Conservation (phyloP, 2,888 invertebrate genomes). For the Altica lythri region DNA sequence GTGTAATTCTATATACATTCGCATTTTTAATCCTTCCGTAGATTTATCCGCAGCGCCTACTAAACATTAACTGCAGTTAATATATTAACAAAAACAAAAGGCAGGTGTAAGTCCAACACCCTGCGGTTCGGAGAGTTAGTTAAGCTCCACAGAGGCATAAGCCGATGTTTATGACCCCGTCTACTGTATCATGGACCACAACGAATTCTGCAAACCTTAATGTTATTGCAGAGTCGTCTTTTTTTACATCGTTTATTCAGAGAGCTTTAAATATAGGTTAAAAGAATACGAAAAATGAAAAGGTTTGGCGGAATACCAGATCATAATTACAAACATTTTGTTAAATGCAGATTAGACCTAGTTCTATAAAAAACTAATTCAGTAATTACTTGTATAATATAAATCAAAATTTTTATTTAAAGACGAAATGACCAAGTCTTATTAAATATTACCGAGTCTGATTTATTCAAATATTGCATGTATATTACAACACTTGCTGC, state of each 20-base stretch:
- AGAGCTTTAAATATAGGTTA: neutral
- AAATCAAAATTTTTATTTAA: too few species aligned
- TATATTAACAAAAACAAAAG: constrained; percentile 29
- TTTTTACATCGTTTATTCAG: neutral
- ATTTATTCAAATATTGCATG: too few species aligned
- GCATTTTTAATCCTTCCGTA: constrained; percentile 14
- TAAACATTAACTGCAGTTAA: constrained; percentile 27
- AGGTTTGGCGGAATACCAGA: too few species aligned
- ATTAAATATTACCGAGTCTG: too few species aligned
- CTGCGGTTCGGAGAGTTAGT: constrained; percentile 28
- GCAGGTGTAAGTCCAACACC: constrained; percentile 27
- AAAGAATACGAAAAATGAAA: too few species aligned
- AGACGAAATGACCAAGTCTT: too few species aligned
- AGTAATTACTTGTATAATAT: too few species aligned
- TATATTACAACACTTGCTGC: too few species aligned
- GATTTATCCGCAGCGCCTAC: constrained; percentile 13
- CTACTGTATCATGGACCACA: constrained; percentile 28
- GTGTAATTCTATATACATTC: too few species aligned
- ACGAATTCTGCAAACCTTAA: constrained; percentile 9
- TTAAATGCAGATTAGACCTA: too few species aligned
- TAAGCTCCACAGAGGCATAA: constrained; percentile 28
- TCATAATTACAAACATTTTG: too few species aligned
- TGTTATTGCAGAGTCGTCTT: constrained; percentile 3
- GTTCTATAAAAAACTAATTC: too few species aligned
- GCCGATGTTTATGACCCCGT: constrained; percentile 33